phyloP scores from a whole-genome alignment of 2,888 invertebrate species.

The Melinopterus prodromus region DNA sequence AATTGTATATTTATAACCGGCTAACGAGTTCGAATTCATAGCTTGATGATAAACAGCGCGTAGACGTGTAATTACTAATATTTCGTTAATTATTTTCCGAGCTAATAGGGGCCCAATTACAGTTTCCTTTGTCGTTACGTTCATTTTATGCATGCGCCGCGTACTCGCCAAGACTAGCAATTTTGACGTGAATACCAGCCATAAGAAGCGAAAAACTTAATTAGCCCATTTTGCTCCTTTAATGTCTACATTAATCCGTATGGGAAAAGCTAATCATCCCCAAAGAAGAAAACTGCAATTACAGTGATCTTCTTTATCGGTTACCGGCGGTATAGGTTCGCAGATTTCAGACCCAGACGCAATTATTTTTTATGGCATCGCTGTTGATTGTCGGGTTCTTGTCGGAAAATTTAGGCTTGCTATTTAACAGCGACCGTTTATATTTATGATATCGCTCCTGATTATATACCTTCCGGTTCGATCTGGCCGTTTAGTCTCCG shows the following conservation, averaged over 20 bases:
- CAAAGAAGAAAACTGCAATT: not conserved
- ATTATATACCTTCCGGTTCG: not conserved
- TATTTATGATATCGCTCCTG: not conserved
- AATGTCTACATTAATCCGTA: not conserved
- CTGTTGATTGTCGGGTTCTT: not conserved
- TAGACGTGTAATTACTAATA: slow-evolving; percentile 4
- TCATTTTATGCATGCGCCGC: not conserved
- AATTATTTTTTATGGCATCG: not conserved
- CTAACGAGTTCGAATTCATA: slow-evolving; percentile 4
- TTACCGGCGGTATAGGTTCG: not conserved
- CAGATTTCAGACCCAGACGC: not conserved
- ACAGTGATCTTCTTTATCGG: not conserved
- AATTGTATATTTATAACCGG: not conserved
- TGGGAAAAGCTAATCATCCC: not conserved
- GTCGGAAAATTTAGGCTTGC: not conserved
- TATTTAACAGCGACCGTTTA: not conserved
- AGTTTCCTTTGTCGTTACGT: not conserved
- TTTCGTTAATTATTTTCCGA: not conserved
- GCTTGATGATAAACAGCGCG: not conserved
- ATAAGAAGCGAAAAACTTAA: not conserved
- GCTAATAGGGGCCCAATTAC: not conserved
- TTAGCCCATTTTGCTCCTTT: not conserved
- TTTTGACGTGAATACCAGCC: not conserved
- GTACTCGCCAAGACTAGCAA: not conserved
- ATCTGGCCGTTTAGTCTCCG: not conserved